Evolutionary conservation across 1,140 invertebrate genomes (phyloP).

Genomic region (Drosophila guanche): DNA sequence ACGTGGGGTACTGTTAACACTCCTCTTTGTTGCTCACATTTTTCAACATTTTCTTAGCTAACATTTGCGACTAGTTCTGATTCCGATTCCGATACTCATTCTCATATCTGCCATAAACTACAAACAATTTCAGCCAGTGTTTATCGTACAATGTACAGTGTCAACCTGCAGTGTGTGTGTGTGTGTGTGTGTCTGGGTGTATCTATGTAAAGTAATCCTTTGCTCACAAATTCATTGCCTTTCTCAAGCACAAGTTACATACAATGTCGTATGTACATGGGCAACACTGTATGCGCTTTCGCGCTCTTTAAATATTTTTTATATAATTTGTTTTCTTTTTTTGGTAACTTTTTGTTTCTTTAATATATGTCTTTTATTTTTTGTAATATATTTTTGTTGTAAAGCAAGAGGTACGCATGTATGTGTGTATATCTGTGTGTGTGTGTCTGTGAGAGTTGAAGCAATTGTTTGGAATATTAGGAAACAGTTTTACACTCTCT

Average conservation of each 20-base stretch:
- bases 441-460: conserved; percentile 45
- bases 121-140: conserved; percentile 50
- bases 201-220: conserved; percentile 66
- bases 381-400: conserved; percentile 63
- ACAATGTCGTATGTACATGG: conserved; percentile 44
- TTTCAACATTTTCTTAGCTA: conserved; percentile 35
- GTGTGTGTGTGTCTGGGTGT: conserved; percentile 14
- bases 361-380: conserved; percentile 59
- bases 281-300: conserved; percentile 38
- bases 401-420: conserved; percentile 82
- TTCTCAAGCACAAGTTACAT: conserved; percentile 37
- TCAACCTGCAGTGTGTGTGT: conserved; percentile 21
- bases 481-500: conserved; percentile 49
- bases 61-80: conserved; percentile 38
- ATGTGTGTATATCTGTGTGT: conserved; percentile 45
- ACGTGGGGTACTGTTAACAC: conserved; percentile 79
- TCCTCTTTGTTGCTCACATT: conserved; percentile 29
- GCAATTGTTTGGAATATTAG: conserved; percentile 69
- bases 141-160: conserved; percentile 66
- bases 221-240: conserved; percentile 66
- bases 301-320: conserved; percentile 61
- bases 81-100: conserved; percentile 41
- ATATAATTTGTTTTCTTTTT: conserved; percentile 55
- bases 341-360: conserved; percentile 50
- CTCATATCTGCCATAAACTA: conserved; percentile 45